Percentiles rank a stretch among this genome's conserved stretches.
Evolutionary conservation across 2,797 vertebrate species (phyloP).

Genomic region (Prunella strophiata): DNA sequence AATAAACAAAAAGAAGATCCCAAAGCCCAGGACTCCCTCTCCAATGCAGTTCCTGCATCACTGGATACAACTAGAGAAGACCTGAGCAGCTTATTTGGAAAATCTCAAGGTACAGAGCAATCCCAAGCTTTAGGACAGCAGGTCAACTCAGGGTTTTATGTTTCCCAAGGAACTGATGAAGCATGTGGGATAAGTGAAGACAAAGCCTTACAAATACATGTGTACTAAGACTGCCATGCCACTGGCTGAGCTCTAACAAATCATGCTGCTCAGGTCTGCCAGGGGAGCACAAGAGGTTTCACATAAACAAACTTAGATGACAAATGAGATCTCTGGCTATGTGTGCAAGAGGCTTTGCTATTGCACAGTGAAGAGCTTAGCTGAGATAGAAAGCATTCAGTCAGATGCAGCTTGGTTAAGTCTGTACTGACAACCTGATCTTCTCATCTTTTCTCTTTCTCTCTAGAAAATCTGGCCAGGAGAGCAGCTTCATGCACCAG

Average conservation of each 20-base stretch:
- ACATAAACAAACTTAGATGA: background rate
- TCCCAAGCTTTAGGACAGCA: background rate
- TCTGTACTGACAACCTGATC: background rate
- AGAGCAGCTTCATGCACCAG: background rate
- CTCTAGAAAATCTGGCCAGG: background rate
- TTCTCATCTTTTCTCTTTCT: background rate
- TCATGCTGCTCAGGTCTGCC: background rate
- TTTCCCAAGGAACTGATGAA: background rate
- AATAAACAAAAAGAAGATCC: background rate
- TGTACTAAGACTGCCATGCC: background rate
- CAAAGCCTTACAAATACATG: background rate
- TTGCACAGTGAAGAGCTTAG: background rate
- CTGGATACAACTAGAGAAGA: background rate
- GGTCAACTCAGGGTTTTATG: background rate
- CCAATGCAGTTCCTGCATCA: background rate
- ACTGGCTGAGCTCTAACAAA: background rate
- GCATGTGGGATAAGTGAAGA: background rate
- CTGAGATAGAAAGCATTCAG: background rate
- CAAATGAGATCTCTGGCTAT: background rate
- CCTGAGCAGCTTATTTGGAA: background rate
- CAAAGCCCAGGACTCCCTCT: background rate
- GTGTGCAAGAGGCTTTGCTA: background rate
- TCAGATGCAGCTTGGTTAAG: background rate
- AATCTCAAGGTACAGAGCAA: background rate
- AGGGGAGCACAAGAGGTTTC: background rate